A percentile compares a stretch with the other conserved stretches of the same genome.
These are phyloP conservation scores for Sylvicola cinctus DNA, from an alignment of 2,888 invertebrate species.

Conservation along the genomic window DNA sequence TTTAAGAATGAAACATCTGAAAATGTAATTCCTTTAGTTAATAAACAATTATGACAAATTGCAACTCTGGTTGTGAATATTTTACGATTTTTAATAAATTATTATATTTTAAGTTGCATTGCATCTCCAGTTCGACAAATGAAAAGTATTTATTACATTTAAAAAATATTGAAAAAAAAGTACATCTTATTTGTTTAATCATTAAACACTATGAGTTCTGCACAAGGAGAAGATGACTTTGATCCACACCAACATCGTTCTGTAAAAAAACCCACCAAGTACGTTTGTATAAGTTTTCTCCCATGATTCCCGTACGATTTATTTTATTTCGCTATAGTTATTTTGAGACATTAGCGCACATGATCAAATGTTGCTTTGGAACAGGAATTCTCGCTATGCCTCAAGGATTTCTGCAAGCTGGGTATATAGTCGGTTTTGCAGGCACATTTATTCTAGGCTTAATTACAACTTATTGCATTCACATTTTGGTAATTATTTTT, in stretches of 20 bases:
- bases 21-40: no score
- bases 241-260: not conserved
- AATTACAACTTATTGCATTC: constrained; percentile 87
- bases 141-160: no score
- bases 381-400: constrained; percentile 81
- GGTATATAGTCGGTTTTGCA: constrained; percentile 42
- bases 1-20: no score
- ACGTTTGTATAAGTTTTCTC: not conserved
- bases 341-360: constrained; percentile 66
- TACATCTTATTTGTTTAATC: no score
- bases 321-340: constrained; percentile 40
- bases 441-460: constrained; percentile 70
- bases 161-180: no score
- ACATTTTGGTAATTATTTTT: constrained; percentile 59
- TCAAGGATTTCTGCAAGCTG: constrained; percentile 48
- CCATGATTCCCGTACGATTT: not conserved
- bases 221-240: not conserved
- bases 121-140: no score
- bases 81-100: no score
- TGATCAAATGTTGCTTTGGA: constrained; percentile 82
- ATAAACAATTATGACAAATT: no score
- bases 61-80: no score
- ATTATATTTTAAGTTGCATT: no score
- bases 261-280: not conserved
- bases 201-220: no score